Base-by-base conservation (phyloP, 1,140 invertebrate genomes). In the Heterodera carotae region DNA sequence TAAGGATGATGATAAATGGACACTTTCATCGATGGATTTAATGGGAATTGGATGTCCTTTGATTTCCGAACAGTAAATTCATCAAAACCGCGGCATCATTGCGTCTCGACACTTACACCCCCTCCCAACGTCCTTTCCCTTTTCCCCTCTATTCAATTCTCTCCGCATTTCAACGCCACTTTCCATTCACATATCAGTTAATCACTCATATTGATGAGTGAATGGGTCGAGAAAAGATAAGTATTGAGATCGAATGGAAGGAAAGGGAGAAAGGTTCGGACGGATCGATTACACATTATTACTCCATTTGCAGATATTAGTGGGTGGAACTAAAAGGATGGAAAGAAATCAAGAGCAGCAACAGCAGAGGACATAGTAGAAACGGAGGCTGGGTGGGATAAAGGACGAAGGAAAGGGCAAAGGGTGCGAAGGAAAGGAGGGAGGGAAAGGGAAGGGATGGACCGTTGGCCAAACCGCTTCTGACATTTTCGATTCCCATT, bases 381-480 rank as follows among this genome's bases (percentile, higher is more conserved):
- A 43, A 12, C 39, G 39, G 18, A 22, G 48, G 48, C 15, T 56
- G 48, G 48, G 18, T 43, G n/a, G n/a, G 15, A 43, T 56, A 56
- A 56, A 56, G 48, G 48, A 56, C 48, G 48, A 56, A 56, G 48
- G 39, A 56, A 56, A 56, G 48, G 48, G 48, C 18, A 56, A 56
- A 56, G 12, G 12, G 18, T 43, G n/a, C n/a, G n/a, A n/a, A n/a
- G 39, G 39, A 12, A 12, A 43, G 39, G 39, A 12, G 39, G 36
- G 36, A 10, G 39, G 48, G 48, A 18, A 36, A 15, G 6, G 33
- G n/a, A 43, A 34, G 8, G 69, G 34, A n/a, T n/a, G 18, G 56
- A 39, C 27, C 31, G 31, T n/a, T 25, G 29, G 48, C 31, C 22
- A 22, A 43, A 39, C 67, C 34, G 48, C 25, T 29, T 18, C 56